Conservation (phyloP, 92 coral and sea anemone genomes). For the Actinostola sp. region DNA sequence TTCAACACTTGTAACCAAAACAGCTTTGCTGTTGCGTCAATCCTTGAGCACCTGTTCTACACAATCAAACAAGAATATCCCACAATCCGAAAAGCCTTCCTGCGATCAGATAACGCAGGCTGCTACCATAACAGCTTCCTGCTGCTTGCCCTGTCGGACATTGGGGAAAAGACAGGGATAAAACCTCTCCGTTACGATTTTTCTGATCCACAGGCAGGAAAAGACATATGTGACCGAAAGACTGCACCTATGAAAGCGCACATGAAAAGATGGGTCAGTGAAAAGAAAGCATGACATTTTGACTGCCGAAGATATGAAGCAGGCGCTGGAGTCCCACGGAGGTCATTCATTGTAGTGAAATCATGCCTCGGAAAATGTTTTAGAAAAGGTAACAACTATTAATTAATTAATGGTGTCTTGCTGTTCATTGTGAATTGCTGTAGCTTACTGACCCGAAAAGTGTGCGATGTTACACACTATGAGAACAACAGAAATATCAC, state of each 20-base stretch:
- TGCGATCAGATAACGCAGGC: constrained; percentile 54
- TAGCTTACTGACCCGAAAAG: too few species aligned
- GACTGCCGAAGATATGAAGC: constrained; percentile 50
- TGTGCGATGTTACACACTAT: too few species aligned
- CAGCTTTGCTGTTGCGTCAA: constrained; percentile 53
- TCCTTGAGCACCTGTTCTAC: constrained; percentile 36
- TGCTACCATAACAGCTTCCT: constrained; percentile 51
- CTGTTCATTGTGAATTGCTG: too few species aligned
- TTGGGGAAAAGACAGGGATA: constrained; percentile 35
- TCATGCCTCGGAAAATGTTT: too few species aligned
- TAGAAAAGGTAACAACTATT: too few species aligned
- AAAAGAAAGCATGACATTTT: constrained; percentile 40
- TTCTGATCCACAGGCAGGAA: constrained; percentile 59
- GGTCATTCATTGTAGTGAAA: too few species aligned
- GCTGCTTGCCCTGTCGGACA: constrained; percentile 43
- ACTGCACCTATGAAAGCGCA: constrained; percentile 66
- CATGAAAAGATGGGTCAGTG: constrained; percentile 56
- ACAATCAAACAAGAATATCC: constrained; percentile 40
- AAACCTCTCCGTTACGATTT: constrained; percentile 38
- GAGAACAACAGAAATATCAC: too few species aligned
- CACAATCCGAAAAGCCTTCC: constrained; percentile 15
- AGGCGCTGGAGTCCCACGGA: constrained; percentile 49
- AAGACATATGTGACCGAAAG: constrained; percentile 58
- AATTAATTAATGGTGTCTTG: too few species aligned
- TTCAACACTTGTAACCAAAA: constrained; percentile 31